phyloP scores from a whole-genome alignment of 2,113 vertebrate genomes.

The Stigmatopora nigra region DNA sequence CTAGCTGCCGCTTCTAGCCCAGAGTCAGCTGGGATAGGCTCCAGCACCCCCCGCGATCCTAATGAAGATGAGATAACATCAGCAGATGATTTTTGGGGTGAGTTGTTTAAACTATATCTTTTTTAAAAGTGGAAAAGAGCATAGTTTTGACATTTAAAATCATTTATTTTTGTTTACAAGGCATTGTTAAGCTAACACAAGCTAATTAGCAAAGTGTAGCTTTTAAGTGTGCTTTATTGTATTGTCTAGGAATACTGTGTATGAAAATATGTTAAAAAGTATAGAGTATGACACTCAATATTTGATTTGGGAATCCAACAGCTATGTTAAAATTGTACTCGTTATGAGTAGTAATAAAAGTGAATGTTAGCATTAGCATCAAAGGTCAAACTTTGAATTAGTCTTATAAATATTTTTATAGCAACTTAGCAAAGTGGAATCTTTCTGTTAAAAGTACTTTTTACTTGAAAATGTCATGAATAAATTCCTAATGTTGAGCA shows the following conservation, averaged over 20 bases:
- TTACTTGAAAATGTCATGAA: conserved; percentile 15
- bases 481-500: conserved; percentile 60
- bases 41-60: no score
- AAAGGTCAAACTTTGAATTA: neutral
- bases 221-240: neutral
- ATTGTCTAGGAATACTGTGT: no score
- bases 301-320: neutral
- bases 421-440: neutral
- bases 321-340: neutral
- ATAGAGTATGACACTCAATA: neutral
- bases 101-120: no score
- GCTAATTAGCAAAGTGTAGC: neutral
- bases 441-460: neutral
- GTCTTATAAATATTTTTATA: neutral
- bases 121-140: no score
- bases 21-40: no score
- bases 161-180: neutral
- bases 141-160: no score
- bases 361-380: neutral
- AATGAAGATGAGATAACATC: no score
- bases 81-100: no score
- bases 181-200: neutral
- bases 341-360: neutral
- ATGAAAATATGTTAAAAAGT: neutral
- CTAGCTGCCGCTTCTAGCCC: no score